phyloP scores from a whole-genome alignment of 2,113 vertebrate genomes.

The Burhinus oedicnemus region DNA sequence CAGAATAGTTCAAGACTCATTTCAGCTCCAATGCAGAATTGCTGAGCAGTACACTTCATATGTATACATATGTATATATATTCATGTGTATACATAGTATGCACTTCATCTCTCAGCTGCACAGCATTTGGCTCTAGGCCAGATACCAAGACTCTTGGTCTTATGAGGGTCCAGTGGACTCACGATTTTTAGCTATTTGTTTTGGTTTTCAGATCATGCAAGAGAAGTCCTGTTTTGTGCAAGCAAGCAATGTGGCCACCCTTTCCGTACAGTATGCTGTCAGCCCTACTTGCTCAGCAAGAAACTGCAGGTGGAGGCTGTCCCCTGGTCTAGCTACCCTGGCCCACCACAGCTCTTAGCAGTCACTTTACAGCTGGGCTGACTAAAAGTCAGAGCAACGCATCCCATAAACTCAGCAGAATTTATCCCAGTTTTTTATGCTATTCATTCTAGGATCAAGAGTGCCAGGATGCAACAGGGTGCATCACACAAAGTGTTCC shows the following conservation, averaged over 20 bases:
- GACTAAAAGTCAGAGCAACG: not conserved
- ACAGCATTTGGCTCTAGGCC: not conserved
- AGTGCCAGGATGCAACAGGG: rapidly evolving
- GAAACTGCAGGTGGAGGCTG: not conserved
- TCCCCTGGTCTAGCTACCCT: not conserved
- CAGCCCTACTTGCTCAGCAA: not conserved
- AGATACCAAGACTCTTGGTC: not conserved
- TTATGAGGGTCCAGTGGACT: not conserved
- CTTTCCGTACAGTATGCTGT: not conserved
- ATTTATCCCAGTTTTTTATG: not conserved
- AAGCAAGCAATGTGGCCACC: not conserved
- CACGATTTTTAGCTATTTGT: not conserved
- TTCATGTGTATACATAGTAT: too few relatives aligned
- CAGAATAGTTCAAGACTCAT: not conserved
- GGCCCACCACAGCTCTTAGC: not conserved
- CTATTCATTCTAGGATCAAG: not conserved
- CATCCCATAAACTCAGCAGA: not conserved
- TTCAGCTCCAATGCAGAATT: not conserved
- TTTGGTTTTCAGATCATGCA: not conserved
- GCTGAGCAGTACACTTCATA: not conserved
- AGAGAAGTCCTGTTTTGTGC: not conserved
- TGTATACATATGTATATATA: too few relatives aligned
- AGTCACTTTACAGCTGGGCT: not conserved
- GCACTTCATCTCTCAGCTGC: not conserved
- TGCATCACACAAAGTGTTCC: not conserved